These are phyloP conservation scores for Acanthosoma haemorrhoidale DNA, from an alignment of 2,888 invertebrate genomes.

Conservation along the genomic window DNA sequence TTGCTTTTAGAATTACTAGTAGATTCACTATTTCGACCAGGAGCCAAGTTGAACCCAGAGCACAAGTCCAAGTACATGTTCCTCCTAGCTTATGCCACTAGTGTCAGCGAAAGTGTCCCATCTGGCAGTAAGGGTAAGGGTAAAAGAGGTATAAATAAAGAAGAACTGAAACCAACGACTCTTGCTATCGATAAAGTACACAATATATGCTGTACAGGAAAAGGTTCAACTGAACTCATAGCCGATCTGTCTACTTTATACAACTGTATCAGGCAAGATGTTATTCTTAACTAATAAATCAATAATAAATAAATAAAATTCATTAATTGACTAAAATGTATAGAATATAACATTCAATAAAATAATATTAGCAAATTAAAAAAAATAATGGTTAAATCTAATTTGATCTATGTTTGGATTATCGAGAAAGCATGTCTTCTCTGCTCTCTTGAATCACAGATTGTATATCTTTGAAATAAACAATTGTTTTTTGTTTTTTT, in stretches of 20 bases:
- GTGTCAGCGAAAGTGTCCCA: constrained; percentile 70
- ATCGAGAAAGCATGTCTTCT: too few relatives aligned
- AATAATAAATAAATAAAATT: too few relatives aligned
- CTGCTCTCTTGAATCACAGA: too few relatives aligned
- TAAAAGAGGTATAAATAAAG: constrained; percentile 61
- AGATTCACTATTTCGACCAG: constrained; percentile 88
- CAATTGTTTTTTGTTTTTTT: too few relatives aligned
- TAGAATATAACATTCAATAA: too few relatives aligned
- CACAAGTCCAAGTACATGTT: constrained; percentile 96
- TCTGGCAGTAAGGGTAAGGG: constrained; percentile 61
- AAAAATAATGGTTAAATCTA: too few relatives aligned
- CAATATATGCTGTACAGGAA: constrained; percentile 80
- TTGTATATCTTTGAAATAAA: too few relatives aligned
- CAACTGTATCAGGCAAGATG: constrained; percentile 71
- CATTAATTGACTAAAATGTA: too few relatives aligned
- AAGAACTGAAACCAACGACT: constrained; percentile 84
- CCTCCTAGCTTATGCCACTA: constrained; percentile 88
- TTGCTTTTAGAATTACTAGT: constrained; percentile 75
- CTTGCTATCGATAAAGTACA: constrained; percentile 92
- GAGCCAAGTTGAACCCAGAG: constrained; percentile 91
- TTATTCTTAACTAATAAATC: not conserved
- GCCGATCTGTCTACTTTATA: constrained; percentile 87
- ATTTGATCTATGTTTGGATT: too few relatives aligned
- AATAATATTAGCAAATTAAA: too few relatives aligned
- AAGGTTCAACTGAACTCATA: constrained; percentile 87